Percentiles rank a stretch among this genome's conserved stretches.
Conservation (phyloP, 2,797 vertebrate genomes). For the Paratrypauchen microcephalus region DNA sequence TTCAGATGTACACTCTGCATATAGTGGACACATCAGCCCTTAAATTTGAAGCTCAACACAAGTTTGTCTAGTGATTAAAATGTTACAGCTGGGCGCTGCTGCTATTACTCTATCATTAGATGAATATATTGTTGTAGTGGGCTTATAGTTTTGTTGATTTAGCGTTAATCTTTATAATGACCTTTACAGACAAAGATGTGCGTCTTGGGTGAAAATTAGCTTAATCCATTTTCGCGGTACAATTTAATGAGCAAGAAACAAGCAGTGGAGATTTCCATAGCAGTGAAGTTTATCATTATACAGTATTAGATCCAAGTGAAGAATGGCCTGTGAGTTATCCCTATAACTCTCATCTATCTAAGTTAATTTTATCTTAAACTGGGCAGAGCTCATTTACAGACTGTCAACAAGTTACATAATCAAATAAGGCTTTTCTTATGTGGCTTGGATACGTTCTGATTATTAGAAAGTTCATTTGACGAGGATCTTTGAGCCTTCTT, state of each 20-base stretch:
- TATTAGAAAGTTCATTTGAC: not conserved
- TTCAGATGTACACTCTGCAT: constrained; percentile 8
- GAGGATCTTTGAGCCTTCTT: not conserved
- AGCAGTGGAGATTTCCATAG: constrained; percentile 36
- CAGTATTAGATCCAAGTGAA: constrained; percentile 37
- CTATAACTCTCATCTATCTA: constrained; percentile 40
- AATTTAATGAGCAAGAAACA: constrained; percentile 30
- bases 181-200: constrained; percentile 17
- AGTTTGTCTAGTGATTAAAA: not conserved
- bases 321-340: constrained; percentile 37
- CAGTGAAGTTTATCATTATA: constrained; percentile 42
- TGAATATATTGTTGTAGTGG: not conserved
- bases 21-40: not conserved
- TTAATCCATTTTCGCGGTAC: constrained; percentile 30
- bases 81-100: not conserved
- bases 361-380: constrained; percentile 57
- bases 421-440: constrained; percentile 43
- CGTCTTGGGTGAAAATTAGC: constrained; percentile 34
- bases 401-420: constrained; percentile 51
- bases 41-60: not conserved
- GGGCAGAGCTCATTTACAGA: constrained; percentile 46
- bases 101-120: not conserved
- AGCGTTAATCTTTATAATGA: constrained; percentile 1
- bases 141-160: not conserved
- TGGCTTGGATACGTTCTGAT: constrained; percentile 29